Base-by-base conservation (phyloP, 2,113 vertebrate species). In the Motacilla tschutschensis region DNA sequence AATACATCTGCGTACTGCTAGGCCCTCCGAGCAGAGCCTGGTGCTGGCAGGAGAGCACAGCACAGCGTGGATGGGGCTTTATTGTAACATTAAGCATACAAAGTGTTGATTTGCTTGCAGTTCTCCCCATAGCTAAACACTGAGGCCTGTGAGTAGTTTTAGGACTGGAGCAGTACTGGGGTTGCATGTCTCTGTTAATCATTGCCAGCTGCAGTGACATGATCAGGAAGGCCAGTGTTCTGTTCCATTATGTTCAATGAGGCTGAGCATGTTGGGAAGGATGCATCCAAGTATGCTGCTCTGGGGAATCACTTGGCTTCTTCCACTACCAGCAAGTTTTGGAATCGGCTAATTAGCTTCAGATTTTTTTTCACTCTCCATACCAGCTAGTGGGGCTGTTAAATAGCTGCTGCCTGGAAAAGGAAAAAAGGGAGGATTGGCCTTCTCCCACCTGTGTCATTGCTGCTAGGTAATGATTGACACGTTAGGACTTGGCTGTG, bases 381-480 rank as follows among this genome's bases (percentile, higher is more conserved):
- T 95, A 83, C 75, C 90, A 96, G 95, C 93, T 96, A 96, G 95
- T 79, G 95, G 94, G 95, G 92, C 95, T 96, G 76, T 95, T 93
- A 96, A 97, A 96, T 82, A 95, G 95, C 94, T 96, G 94, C 95
- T 95, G 85, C 88, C 79, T 91, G 93, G 95, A 91, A 90, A 95
- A 94, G 95, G 90, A 92, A 88, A 85, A 92, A 95, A 79, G 85
- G 88, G 96, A 96, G 95, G 95, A 95, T 96, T 97, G 94, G 96
- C 94, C 95, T 95, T 95, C 87, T 96, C 84, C 94, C 94, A 88
- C 88, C 89, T 97, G 88, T 97, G 96, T 97, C 96, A 97, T 96
- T 97, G 97, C 97, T 97, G 96, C 96, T 97, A 97, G 96, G 66
- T 96, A 97, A 97, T 96, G 96, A 96, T 97, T 97, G 95, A 95